Evolutionary conservation across 2,113 vertebrate genomes (phyloP).

Genomic region (Pelusios castaneus): DNA sequence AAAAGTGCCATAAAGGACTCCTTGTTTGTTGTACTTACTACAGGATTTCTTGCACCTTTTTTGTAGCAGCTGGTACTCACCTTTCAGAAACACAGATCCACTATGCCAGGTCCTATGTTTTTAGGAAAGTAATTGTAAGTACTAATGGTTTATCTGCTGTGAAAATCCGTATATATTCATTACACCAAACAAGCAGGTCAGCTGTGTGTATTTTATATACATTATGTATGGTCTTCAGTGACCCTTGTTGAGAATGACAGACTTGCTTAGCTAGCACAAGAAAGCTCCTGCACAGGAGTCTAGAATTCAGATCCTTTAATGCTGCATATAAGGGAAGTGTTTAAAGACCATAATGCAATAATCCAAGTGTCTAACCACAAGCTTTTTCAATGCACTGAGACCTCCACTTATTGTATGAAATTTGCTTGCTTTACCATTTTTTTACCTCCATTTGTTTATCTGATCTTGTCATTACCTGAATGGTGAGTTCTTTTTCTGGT

Average conservation of each 20-base stretch:
- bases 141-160: slow-evolving; percentile 11
- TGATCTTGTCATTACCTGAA: neutral
- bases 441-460: neutral
- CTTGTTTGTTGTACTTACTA: too few relatives aligned
- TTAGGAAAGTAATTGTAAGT: slow-evolving; percentile 34
- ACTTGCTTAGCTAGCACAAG: neutral
- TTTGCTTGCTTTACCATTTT: neutral
- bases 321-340: neutral
- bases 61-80: neutral
- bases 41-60: slow-evolving; percentile 48
- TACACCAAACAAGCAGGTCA: neutral
- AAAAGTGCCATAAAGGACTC: too few relatives aligned
- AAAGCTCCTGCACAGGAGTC: too few relatives aligned
- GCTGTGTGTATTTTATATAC: neutral
- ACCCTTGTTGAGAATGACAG: neutral
- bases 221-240: neutral
- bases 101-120: slow-evolving; percentile 14
- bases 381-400: neutral
- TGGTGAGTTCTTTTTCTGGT: neutral
- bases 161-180: slow-evolving; percentile 18
- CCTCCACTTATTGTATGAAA: neutral
- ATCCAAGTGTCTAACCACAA: neutral
- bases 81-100: neutral
- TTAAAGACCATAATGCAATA: neutral
- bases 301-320: neutral